Evolutionary conservation across 2,888 invertebrate genomes (phyloP).

Genomic region (Dynastes maya): DNA sequence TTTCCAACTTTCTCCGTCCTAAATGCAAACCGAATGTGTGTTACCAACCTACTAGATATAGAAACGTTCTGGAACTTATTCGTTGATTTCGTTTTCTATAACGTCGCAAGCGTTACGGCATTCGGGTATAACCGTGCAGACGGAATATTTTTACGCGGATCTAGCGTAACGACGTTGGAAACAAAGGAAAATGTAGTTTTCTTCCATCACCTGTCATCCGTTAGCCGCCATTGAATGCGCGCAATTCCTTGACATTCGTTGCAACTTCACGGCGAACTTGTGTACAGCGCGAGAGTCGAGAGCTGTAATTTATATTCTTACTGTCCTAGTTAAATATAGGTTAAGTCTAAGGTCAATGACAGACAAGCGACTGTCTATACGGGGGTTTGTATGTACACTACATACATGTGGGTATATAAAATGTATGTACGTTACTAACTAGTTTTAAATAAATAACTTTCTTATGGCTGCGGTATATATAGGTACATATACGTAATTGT

Average conservation of each 20-base stretch:
- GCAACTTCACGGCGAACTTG: constrained; percentile 38
- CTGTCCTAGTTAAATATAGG: constrained; percentile 48
- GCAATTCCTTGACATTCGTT: constrained; percentile 40
- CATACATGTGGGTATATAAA: constrained; percentile 14
- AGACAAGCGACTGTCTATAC: constrained; percentile 39
- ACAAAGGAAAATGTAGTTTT: constrained; percentile 25
- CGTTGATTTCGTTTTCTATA: constrained; percentile 42
- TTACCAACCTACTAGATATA: constrained; percentile 16
- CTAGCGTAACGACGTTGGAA: background rate
- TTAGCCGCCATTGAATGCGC: constrained; percentile 32
- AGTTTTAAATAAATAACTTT: constrained; percentile 46
- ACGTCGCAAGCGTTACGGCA: constrained; percentile 18
- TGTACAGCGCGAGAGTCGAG: constrained; percentile 15
- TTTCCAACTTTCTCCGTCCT: constrained; percentile 45
- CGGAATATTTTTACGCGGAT: constrained; percentile 10
- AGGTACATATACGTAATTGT: background rate
- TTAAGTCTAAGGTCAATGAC: constrained; percentile 47
- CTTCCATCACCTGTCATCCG: constrained; percentile 26
- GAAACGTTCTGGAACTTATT: constrained; percentile 31
- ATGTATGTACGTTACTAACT: constrained; percentile 19
- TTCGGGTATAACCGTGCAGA: constrained; percentile 2
- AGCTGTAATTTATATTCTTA: constrained; percentile 38
- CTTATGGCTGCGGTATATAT: constrained; percentile 19
- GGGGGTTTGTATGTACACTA: constrained; percentile 19
- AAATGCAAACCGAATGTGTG: constrained; percentile 36